phyloP scores from a whole-genome alignment of 2,888 invertebrate genomes.

The Strigamia transsilvanica region DNA sequence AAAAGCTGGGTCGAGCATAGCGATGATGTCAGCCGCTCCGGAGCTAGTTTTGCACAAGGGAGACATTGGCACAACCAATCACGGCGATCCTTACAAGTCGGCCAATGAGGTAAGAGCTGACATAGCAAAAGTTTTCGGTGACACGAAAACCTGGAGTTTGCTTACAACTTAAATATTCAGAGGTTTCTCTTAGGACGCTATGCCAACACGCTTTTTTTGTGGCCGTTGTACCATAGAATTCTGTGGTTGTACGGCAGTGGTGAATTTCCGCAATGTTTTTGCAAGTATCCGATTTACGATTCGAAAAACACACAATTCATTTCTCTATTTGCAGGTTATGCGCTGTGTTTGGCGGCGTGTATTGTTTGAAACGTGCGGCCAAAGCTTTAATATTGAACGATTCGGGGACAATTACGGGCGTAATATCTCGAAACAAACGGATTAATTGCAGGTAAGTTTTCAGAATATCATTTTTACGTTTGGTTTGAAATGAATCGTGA shows the following conservation, averaged over 20 bases:
- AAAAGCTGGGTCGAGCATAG: no score
- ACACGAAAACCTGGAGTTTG: no score
- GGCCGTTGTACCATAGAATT: no score
- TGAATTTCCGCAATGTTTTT: conserved; percentile 94
- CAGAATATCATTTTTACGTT: background rate
- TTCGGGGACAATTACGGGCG: conserved; percentile 69
- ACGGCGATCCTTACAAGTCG: no score
- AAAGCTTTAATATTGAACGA: conserved; percentile 71
- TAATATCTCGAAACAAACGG: conserved; percentile 76
- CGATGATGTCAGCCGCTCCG: no score
- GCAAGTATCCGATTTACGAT: conserved; percentile 72
- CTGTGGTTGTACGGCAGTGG: conserved; percentile 97
- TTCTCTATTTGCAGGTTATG: conserved; percentile 72
- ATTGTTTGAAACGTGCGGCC: conserved; percentile 84
- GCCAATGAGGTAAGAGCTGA: no score
- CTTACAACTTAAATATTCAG: no score
- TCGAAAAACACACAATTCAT: background rate
- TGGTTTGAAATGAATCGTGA: background rate
- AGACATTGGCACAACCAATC: no score
- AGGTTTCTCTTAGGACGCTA: conserved; percentile 91
- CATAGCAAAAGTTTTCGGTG: no score
- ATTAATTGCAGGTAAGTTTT: conserved; percentile 70
- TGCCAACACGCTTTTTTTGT: conserved; percentile 96
- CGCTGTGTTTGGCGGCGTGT: conserved; percentile 96
- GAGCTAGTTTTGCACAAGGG: no score